Evolutionary conservation across 2,797 vertebrate genomes (phyloP), one percentile per base, ranked within the genome.

Genomic region (Takifugu ocellatus): DNA sequence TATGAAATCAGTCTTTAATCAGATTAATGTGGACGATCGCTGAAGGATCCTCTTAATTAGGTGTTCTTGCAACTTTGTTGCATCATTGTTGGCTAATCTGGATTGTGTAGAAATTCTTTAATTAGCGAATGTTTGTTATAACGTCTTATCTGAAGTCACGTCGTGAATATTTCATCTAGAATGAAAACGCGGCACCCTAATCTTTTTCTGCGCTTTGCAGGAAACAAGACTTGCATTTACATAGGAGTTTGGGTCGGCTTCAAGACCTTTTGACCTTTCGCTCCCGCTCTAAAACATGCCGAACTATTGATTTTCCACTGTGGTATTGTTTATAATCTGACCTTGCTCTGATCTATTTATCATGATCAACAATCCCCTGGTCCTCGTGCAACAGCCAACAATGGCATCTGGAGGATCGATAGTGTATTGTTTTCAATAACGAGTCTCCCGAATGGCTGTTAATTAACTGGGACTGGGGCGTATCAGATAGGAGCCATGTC

Each of bases 61-160:
- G 45, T 43, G 67, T 57, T 84, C 69, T 88, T 89, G 82, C 86
- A 77, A 74, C 61, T 85, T 76, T 58, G 56, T 87, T 89, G 83
- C 86, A 81, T 89, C 84, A 89, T 59, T 66, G 66, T 69, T 39
- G 29, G 61, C 72, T 77, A 66, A 73, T 80, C 74, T 70, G 70
- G 64, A 84, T 85, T 77, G 81, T 84, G 70, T 54, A 75, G 70
- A 83, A 85, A 79, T 68, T 72, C 74, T 70, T 55, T 79, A 89
- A 89, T 87, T 84, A 87, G 81, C 49, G 74, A 78, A 84, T 65
- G 59, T 74, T 77, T 66, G 72, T 70, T 66, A 66, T 70, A 61
- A 63, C 42, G 67, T 47, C 61, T 65, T 74, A 81, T 67, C 66
- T 64, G 57, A 47, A 77, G 66, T 78, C 59, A 70, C 54, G 57